A percentile compares a stretch with the other conserved stretches of the same genome.
phyloP scores from a whole-genome alignment of 2,113 vertebrate genomes.

The Chaenocephalus aceratus region DNA sequence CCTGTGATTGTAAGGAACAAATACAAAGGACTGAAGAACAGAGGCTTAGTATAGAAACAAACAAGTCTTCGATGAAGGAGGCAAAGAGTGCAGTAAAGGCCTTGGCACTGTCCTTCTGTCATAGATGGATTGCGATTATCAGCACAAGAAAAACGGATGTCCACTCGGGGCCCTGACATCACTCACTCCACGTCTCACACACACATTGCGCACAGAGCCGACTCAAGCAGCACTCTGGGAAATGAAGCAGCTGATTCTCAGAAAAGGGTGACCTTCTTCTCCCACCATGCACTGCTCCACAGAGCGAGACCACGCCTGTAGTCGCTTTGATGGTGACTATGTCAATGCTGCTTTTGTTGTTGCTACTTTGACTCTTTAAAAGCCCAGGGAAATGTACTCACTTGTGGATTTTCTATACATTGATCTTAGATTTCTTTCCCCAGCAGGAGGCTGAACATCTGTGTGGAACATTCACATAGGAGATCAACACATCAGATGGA shows the following conservation, averaged over 20 bases:
- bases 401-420: constrained; percentile 11
- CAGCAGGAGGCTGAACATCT: constrained; percentile 35
- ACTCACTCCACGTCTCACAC: constrained; percentile 56
- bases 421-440: constrained; percentile 12
- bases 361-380: constrained; percentile 28
- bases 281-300: constrained; percentile 52
- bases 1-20: neutral
- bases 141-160: constrained; percentile 64
- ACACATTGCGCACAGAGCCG: constrained; percentile 19
- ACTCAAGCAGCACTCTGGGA: constrained; percentile 72
- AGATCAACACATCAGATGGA: constrained; percentile 15
- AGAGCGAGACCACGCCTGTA: constrained; percentile 14
- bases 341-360: constrained; percentile 2
- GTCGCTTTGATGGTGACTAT: constrained; percentile 17
- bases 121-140: constrained; percentile 72
- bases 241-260: constrained; percentile 69
- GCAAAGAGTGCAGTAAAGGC: constrained; percentile 29
- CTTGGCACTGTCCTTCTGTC: constrained; percentile 36
- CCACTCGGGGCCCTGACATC: constrained; percentile 55
- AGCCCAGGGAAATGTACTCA: constrained; percentile 26
- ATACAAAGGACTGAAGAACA: constrained; percentile 11
- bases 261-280: constrained; percentile 72
- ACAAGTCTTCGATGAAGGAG: constrained; percentile 32
- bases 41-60: constrained; percentile 1
- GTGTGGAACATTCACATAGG: constrained; percentile 2